Base-by-base conservation (phyloP, 2,797 vertebrate species). In the Alectoris magna region DNA sequence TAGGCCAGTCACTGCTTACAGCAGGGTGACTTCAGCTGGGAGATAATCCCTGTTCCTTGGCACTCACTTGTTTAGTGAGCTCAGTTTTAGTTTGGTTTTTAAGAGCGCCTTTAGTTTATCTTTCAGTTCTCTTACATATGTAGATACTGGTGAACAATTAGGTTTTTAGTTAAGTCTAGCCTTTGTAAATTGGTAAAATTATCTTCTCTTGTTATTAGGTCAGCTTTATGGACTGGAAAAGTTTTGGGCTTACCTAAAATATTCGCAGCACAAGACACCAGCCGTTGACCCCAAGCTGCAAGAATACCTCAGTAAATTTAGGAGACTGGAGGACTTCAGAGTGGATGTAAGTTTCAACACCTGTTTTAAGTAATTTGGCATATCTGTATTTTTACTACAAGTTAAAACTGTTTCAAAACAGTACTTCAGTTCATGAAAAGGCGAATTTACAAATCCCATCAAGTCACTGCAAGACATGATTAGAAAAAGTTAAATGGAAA, bases 201-300 rank as follows among this genome's bases (percentile, higher is more conserved):
- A 31, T 53, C 19, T 93, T 90, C 73, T 88, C 82, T 80, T 49
- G 4, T 91, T 86, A 87, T 46, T 96, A 99, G 99, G 99, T 96
- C 99, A 99, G 88, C 98, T 99, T 11, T 99, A 99, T 13, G 99
- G 99, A 83, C 97, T 99, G 97, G 99, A 99, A 97, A 99, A 99
- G 97, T 99, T 99, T 96, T 99, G 99, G 99, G 99, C 99, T 94
- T 99, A 99, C 87, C 94, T 99, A 90, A 99, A 99, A 87, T 99
- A 99, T 87, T 98, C 99, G 53, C 97, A 97, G 92, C 97, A 98
- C 38, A 98, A 98, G 96, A 98, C 97, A 91, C 98, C 98, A 89
- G 95, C 97, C 58, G 90, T 99, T 26, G 98, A 99, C 78, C 98
- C 98, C 7, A 98, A 98, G 95, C 98, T 99, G 94, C 98, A 99